These are phyloP conservation scores for Cairina moschata DNA, from an alignment of 2,113 vertebrate genomes.

Conservation along the genomic window DNA sequence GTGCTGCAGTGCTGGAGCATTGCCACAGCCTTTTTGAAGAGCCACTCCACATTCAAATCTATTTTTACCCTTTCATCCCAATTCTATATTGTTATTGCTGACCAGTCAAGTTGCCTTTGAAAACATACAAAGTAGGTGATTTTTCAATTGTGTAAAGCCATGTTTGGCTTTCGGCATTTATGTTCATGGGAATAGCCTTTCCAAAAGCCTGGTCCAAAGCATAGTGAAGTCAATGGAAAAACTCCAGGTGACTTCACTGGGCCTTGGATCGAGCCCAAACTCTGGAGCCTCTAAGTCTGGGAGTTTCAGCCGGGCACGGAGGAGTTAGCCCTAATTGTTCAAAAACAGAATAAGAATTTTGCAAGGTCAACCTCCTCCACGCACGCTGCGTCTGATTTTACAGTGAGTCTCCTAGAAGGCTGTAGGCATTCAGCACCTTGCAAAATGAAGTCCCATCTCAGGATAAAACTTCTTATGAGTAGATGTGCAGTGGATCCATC, in stretches of 20 bases:
- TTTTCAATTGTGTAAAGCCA: slow-evolving; percentile 49
- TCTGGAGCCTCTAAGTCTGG: slow-evolving; percentile 47
- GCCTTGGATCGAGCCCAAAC: slow-evolving; percentile 46
- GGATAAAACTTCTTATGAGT: not conserved
- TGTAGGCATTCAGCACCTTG: not conserved
- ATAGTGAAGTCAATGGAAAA: slow-evolving; percentile 47
- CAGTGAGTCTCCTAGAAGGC: not conserved
- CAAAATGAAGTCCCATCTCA: not conserved
- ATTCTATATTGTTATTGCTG: slow-evolving; percentile 34
- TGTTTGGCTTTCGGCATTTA: slow-evolving; percentile 20
- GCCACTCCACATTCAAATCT: not conserved
- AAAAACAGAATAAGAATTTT: slow-evolving; percentile 26
- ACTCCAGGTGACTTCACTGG: slow-evolving; percentile 51
- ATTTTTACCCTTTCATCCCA: slow-evolving; percentile 37
- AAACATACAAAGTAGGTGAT: slow-evolving; percentile 54
- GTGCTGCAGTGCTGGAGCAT: not conserved
- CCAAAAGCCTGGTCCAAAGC: slow-evolving; percentile 31
- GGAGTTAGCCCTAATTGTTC: slow-evolving; percentile 35
- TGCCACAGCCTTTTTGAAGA: slow-evolving; percentile 11
- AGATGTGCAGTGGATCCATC: not conserved
- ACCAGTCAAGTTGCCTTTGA: slow-evolving; percentile 39
- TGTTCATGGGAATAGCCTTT: slow-evolving; percentile 52
- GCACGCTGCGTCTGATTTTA: not conserved
- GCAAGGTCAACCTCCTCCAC: not conserved
- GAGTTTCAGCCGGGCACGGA: slow-evolving; percentile 1